Conservation (phyloP, 2,888 invertebrate species). For the Campoplex nolae region DNA sequence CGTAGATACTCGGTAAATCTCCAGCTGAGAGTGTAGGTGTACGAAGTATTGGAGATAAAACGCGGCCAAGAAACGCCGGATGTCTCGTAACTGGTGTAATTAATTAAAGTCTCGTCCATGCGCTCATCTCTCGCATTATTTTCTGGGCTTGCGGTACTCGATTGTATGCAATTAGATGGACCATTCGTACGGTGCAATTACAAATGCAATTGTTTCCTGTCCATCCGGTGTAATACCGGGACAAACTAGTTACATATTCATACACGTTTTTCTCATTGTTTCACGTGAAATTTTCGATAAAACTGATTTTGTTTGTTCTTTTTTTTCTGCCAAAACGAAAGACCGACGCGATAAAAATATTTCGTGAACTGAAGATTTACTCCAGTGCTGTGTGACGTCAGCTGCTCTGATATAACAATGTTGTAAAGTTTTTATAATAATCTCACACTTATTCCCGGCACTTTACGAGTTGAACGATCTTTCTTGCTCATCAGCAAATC, state of each 20-base stretch:
- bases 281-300: background rate
- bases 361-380: background rate
- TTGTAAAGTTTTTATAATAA: background rate
- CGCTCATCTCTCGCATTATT: slow-evolving; percentile 72
- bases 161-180: slow-evolving; percentile 76
- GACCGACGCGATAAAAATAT: background rate
- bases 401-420: background rate
- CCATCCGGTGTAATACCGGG: slow-evolving; percentile 45
- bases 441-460: background rate
- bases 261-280: background rate
- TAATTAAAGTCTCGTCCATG: slow-evolving; percentile 74
- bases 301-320: background rate
- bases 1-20: background rate
- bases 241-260: slow-evolving; percentile 23
- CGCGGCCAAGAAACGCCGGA: slow-evolving; percentile 71
- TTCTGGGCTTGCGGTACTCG: slow-evolving; percentile 75
- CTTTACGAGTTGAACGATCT: slow-evolving; percentile 44
- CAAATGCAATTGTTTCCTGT: slow-evolving; percentile 74
- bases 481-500: slow-evolving; percentile 21
- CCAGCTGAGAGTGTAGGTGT: slow-evolving; percentile 38
- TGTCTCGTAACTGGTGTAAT: slow-evolving; percentile 74
- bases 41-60: slow-evolving; percentile 66
- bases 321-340: background rate
- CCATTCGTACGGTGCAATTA: slow-evolving; percentile 74
- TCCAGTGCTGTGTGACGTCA: background rate